phyloP scores from a whole-genome alignment of 2,888 invertebrate genomes.

The Deilephila porcellus region DNA sequence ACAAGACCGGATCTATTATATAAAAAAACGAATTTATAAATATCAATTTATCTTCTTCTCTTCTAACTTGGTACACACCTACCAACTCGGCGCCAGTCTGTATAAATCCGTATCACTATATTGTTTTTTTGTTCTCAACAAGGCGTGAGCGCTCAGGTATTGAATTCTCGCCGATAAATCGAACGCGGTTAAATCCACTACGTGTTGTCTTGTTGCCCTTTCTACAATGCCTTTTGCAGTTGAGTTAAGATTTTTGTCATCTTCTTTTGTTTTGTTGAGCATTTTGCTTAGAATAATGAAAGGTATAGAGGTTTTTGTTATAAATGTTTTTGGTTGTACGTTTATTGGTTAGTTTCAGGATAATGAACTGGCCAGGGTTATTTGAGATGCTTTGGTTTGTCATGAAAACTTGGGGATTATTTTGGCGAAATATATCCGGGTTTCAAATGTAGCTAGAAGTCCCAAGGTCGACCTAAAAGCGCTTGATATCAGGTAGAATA shows the following conservation, averaged over 20 bases:
- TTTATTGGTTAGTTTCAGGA: too few species aligned
- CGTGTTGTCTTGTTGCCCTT: not conserved
- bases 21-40: not conserved
- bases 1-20: too few species aligned
- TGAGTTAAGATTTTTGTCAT: not conserved
- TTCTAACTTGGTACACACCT: conserved; percentile 36
- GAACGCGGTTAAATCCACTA: conserved; percentile 16
- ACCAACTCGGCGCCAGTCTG: conserved; percentile 46
- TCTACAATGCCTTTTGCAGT: conserved; percentile 1
- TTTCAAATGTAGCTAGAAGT: too few species aligned
- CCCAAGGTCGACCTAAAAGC: too few species aligned
- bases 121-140: conserved; percentile 48
- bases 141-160: conserved; percentile 38
- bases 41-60: not conserved
- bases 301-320: too few species aligned
- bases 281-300: not conserved
- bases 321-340: not conserved
- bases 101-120: conserved; percentile 51
- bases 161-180: conserved; percentile 36
- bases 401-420: too few species aligned
- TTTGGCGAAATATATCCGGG: too few species aligned
- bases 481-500: too few species aligned
- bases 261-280: not conserved
- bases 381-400: too few species aligned
- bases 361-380: too few species aligned